Evolutionary conservation across 2,888 invertebrate species (phyloP), one percentile per base, ranked within the genome.

Genomic region (Eubasilissa splendida): DNA sequence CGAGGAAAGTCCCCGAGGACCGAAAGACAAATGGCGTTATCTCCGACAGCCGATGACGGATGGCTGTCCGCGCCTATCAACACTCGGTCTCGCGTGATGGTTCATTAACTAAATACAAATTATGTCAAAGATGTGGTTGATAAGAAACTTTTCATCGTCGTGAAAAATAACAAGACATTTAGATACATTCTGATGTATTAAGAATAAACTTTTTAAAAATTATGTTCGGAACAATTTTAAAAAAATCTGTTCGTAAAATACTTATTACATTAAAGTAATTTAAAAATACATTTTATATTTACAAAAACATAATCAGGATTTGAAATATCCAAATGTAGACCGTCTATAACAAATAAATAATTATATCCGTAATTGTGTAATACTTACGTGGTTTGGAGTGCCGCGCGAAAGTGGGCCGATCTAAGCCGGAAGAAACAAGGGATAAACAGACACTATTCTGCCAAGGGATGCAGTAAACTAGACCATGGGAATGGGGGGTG

Each of bases 401-500:
- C n/a, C 42, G 7, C 50, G 42, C 5, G 42, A 66, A 66, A 42
- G n/a, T 10, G n/a, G 42, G 42, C 42, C 42, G 42, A 42, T 42
- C 4, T 42, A 42, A 42, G 42, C 42, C 7, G 42, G 42, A 58
- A 7, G 42, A 42, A 7, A 42, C 42, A 42, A 58, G 58, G n/a
- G 22, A 54, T 3, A 22, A 54, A n/a, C 59, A 60, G 42, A 52
- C 71, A 71, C 11, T 33, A 66, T 42, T 33, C n/a, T n/a, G 50
- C 12, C n/a, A 42, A 66, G 50, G 12, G 54, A 54, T 70, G 77
- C 33, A 54, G 33, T 70, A 65, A 77, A 71, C 52, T 63, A 68
- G 78, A 78, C 10, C 58, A 58, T 54, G 70, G 74, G 50, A 33
- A 82, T 82, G 81, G 79, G 63, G 76, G 68, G 52, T 7, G 60